These are phyloP conservation scores for Lucinisca nassula DNA, from an alignment of 2,888 invertebrate genomes.

Conservation along the genomic window DNA sequence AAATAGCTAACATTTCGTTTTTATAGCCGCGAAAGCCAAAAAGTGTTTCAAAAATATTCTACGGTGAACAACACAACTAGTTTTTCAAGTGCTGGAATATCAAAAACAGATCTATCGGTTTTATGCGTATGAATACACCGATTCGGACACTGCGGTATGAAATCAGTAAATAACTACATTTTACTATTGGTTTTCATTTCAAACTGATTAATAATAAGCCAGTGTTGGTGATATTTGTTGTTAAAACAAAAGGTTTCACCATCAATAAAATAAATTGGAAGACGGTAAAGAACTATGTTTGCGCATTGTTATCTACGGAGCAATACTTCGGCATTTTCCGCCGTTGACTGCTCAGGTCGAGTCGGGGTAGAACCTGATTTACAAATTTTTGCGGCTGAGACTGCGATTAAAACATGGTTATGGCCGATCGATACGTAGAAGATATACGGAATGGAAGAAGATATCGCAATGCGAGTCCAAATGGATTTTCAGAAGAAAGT, in stretches of 20 bases:
- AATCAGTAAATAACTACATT: background rate
- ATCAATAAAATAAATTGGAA: too few relatives aligned
- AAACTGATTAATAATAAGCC: too few relatives aligned
- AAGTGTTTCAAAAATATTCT: background rate
- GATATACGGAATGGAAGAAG: constrained; percentile 91
- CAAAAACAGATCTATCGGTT: background rate
- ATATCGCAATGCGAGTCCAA: constrained; percentile 97
- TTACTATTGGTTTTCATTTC: too few relatives aligned
- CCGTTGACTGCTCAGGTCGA: constrained; percentile 4
- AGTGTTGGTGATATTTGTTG: too few relatives aligned
- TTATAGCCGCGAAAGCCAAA: too few relatives aligned
- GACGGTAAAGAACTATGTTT: background rate
- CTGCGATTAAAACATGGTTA: constrained; percentile 91
- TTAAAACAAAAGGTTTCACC: too few relatives aligned
- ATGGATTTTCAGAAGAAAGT: constrained; percentile 89
- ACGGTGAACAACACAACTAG: background rate
- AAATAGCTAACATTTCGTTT: too few relatives aligned
- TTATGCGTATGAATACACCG: background rate
- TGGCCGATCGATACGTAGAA: constrained; percentile 95
- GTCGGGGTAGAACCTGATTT: background rate
- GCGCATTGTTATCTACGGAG: background rate
- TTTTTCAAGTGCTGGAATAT: background rate
- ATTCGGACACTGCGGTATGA: background rate
- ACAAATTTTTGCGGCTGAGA: background rate
- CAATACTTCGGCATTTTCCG: constrained; percentile 3